Evolutionary conservation across 2,113 vertebrate genomes (phyloP), one percentile per base, ranked within the genome.

Genomic region (Syngnathus scovelli): DNA sequence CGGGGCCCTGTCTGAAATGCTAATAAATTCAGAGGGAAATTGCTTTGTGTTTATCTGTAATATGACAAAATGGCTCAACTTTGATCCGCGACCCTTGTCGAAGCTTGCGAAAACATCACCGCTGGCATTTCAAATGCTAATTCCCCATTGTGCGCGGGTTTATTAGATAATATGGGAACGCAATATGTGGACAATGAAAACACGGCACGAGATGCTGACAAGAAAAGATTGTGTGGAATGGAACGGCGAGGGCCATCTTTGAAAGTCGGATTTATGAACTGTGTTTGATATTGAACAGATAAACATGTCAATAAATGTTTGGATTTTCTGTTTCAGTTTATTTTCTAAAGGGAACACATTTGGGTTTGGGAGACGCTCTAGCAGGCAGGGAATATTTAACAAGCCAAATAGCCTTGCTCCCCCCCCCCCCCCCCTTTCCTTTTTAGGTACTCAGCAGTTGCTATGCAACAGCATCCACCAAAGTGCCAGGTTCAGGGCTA

Each of bases 391-490:
- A 86, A 86, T 86, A 89, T 88, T 85, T 79, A 87, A 87, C 77
- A 77, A 80, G 78, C 87, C 79, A 84, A 86, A 87, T 78, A 83
- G 77, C 78, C 77, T 68, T 70, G 67, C 64, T 59, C 21, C 27
- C 27, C 27, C 27, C 27, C 27, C 27, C 27, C 27, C 27, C 27
- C 27, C 27, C 27, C 27, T 21, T 46, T 63, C 23, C 72, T 75
- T 82, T 89, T 84, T 83, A 86, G 86, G 83, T 82, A 81, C 76
- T 79, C 51, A 52, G 81, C 83, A 85, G 88, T 90, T 90, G 87
- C 88, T 87, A 90, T 78, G 87, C 87, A 87, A 89, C 86, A 64
- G 65, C 82, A 86, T 87, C 83, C 82, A 82, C 83, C 80, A 88
- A 89, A 86, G 81, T 87, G 76, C 82, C 80, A 85, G 87, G 78